These are phyloP conservation scores for Sphaerophoria taeniata DNA, from an alignment of 2,888 invertebrate species.

Conservation along the genomic window DNA sequence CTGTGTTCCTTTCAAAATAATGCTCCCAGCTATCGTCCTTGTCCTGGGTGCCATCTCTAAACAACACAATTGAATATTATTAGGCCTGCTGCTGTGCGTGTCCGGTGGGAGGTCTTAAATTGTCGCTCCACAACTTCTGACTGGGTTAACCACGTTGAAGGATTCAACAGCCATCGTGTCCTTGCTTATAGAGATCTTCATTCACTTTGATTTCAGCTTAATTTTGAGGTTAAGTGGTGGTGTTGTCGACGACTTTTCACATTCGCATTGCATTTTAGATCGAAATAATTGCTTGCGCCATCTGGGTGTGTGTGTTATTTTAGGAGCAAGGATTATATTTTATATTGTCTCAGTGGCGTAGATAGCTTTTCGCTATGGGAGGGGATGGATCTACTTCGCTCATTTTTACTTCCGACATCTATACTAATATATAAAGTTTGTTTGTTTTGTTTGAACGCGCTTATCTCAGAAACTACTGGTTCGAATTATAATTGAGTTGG, in stretches of 20 bases:
- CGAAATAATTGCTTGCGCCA: constrained; percentile 49
- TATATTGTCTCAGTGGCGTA: neutral
- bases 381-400: no score
- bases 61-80: constrained; percentile 63
- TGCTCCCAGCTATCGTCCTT: constrained; percentile 35
- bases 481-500: no score
- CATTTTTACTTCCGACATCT: no score
- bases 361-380: no score
- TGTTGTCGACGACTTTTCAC: constrained; percentile 62
- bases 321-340: constrained; percentile 44
- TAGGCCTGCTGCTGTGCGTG: constrained; percentile 20
- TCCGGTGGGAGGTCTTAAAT: neutral
- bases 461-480: no score
- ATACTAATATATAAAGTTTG: no score
- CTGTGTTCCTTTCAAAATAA: neutral
- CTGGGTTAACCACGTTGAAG: constrained; percentile 34
- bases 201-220: constrained; percentile 45
- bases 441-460: no score
- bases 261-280: constrained; percentile 42
- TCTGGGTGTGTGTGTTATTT: constrained; percentile 25
- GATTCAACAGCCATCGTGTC: neutral
- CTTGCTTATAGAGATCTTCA: constrained; percentile 42
- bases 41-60: constrained; percentile 19
- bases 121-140: neutral
- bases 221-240: constrained; percentile 64